Conservation (phyloP, 1,140 invertebrate genomes). For the Calliphora vicina region DNA sequence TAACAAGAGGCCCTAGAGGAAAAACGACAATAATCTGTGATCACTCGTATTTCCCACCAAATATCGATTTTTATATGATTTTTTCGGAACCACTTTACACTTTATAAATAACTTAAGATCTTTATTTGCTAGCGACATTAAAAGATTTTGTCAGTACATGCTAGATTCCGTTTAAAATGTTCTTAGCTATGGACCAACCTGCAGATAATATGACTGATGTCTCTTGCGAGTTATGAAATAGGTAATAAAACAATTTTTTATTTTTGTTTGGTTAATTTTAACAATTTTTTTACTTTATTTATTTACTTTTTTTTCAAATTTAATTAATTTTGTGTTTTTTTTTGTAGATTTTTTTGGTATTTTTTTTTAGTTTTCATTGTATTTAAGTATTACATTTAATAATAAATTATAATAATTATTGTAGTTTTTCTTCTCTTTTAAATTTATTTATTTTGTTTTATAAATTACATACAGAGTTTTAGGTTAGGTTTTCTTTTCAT, state of each 20-base stretch:
- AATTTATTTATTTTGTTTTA: not conserved
- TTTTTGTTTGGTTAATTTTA: conserved; percentile 34
- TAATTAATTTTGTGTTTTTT: not conserved
- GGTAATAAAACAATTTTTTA: not conserved
- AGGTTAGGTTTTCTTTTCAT: not conserved
- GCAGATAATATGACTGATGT: no score
- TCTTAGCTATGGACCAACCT: no score
- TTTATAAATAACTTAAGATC: no score
- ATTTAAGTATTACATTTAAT: conserved; percentile 28
- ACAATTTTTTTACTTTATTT: conserved; percentile 30
- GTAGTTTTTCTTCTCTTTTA: conserved; percentile 14
- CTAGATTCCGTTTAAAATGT: no score
- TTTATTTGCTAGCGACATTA: no score
- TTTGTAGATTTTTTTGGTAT: not conserved
- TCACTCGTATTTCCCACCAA: no score
- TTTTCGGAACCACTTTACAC: no score
- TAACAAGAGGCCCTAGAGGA: no score
- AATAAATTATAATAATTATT: conserved; percentile 32
- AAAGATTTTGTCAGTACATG: no score
- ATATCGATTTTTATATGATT: no score
- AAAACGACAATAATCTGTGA: no score
- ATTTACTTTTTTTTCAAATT: conserved; percentile 18
- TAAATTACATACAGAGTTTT: conserved; percentile 16
- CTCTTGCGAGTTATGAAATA: no score
- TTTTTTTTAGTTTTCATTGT: conserved; percentile 24